Evolutionary conservation across 2,113 vertebrate species (phyloP), one percentile per base, ranked within the genome.

Genomic region (Bombycilla garrulus): DNA sequence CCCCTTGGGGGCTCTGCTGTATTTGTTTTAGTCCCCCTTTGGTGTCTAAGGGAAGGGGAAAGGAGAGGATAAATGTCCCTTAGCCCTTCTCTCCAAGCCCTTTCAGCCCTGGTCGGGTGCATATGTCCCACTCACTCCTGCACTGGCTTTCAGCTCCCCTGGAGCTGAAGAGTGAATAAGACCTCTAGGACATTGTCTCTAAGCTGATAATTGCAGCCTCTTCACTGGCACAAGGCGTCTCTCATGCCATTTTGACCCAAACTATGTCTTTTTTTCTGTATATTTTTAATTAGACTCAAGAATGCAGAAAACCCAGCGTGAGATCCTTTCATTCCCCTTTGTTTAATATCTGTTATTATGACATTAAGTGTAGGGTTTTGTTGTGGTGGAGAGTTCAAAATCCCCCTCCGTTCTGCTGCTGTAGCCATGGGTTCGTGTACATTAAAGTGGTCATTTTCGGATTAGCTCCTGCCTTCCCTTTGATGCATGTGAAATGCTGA

Each of bases 171-270:
- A 87, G 42, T 8, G 4, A 57, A 23, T 58, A 77, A 93, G 57
- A 83, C 61, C 48, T 64, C 72, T 70, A 4, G 4, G 40, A 70
- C 85, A 88, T 88, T 84, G 87, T 91, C 98, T 97, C 98, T 99
- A 99, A 99, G 98, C 99, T 98, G 98, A 98, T 99, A 99, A 99
- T 99, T 99, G 98, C 98, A 98, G 97, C 93, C 95, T 97, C 98
- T 98, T 96, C 97, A 96, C 97, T 98, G 98, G 98, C 98, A 98
- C 98, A 99, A 98, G 98, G 97, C 97, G 72, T 97, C 98, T 99
- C 98, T 95, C 98, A 98, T 98, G 98, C 98, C 98, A 97, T 95
- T 97, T 97, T 98, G 98, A 98, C 98, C 98, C 97, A 97, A 98
- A 98, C 96, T 97, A 98, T 97, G 82, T 95, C 91, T 94, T 94